These are phyloP conservation scores for Panonychus citri DNA, from an alignment of 1,140 invertebrate species.

Conservation along the genomic window DNA sequence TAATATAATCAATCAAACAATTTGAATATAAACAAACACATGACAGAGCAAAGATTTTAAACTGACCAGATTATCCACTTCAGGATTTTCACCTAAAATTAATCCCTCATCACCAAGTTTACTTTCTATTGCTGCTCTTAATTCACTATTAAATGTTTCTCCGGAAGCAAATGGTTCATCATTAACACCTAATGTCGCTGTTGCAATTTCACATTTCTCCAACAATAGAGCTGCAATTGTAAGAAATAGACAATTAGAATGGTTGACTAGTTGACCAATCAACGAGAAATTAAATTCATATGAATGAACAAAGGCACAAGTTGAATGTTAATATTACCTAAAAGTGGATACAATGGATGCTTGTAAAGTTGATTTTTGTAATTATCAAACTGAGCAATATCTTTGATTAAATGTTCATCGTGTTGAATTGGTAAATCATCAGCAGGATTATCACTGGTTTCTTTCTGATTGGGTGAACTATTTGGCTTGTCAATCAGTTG, in stretches of 20 bases:
- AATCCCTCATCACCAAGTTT: conserved; percentile 60
- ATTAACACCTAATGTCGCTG: conserved; percentile 53
- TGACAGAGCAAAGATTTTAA: too few species aligned
- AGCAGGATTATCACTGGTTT: too few species aligned
- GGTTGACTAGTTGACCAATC: too few species aligned
- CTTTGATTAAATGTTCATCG: conserved; percentile 17
- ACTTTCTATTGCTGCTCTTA: conserved; percentile 71
- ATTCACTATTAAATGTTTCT: conserved; percentile 68
- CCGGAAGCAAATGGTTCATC: conserved; percentile 54
- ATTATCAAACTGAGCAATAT: conserved; percentile 60
- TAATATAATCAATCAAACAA: too few species aligned
- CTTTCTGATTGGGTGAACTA: too few species aligned
- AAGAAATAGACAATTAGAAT: not conserved
- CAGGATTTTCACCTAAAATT: conserved; percentile 65
- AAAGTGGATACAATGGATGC: conserved; percentile 77
- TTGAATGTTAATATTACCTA: conserved; percentile 21
- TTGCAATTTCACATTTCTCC: conserved; percentile 91
- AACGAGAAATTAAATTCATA: too few species aligned
- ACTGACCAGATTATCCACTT: conserved; percentile 69
- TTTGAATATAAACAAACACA: too few species aligned
- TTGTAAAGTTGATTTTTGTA: conserved; percentile 68
- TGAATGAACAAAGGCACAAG: not conserved
- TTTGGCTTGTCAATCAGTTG: too few species aligned
- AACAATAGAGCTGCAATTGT: conserved; percentile 44
- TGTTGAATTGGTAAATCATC: too few species aligned